These are phyloP conservation scores for Pemphigus obesinymphae DNA, from an alignment of 1,140 invertebrate species.

Conservation along the genomic window DNA sequence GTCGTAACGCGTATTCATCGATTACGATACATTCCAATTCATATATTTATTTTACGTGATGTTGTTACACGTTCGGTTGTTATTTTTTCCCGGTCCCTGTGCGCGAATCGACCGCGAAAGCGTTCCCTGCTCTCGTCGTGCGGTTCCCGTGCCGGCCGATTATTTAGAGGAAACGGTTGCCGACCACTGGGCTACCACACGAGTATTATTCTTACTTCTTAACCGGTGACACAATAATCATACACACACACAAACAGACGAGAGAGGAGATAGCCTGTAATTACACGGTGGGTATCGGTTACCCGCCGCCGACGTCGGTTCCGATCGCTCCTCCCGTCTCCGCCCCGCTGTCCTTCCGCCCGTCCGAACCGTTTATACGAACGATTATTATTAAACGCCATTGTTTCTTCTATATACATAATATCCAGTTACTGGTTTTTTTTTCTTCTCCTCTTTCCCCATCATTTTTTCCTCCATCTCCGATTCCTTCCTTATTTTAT, in stretches of 20 bases:
- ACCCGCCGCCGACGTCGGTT: constrained; percentile 23
- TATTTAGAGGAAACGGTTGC: too few relatives aligned
- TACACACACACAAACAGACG: not conserved
- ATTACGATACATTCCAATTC: too few relatives aligned
- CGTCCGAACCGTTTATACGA: constrained; percentile 31
- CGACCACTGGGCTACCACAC: constrained; percentile 19
- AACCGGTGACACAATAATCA: constrained; percentile 42
- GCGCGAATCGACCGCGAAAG: too few relatives aligned
- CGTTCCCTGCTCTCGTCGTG: not conserved
- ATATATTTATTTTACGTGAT: too few relatives aligned
- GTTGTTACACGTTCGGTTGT: too few relatives aligned
- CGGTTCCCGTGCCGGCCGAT: too few relatives aligned
- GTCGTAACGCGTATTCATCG: too few relatives aligned
- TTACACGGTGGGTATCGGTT: constrained; percentile 42
- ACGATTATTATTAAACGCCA: constrained; percentile 38
- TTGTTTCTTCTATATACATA: constrained; percentile 19
- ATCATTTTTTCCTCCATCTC: not conserved
- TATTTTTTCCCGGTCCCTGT: too few relatives aligned
- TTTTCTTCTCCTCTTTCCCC: not conserved
- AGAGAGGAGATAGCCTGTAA: constrained; percentile 8
- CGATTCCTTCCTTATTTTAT: constrained; percentile 20
- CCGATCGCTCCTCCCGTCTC: not conserved
- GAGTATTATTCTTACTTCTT: too few relatives aligned
- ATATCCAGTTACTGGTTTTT: constrained; percentile 40
- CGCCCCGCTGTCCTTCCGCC: not conserved